Base-by-base conservation (phyloP, 2,113 vertebrate species). In the Mugil cephalus region DNA sequence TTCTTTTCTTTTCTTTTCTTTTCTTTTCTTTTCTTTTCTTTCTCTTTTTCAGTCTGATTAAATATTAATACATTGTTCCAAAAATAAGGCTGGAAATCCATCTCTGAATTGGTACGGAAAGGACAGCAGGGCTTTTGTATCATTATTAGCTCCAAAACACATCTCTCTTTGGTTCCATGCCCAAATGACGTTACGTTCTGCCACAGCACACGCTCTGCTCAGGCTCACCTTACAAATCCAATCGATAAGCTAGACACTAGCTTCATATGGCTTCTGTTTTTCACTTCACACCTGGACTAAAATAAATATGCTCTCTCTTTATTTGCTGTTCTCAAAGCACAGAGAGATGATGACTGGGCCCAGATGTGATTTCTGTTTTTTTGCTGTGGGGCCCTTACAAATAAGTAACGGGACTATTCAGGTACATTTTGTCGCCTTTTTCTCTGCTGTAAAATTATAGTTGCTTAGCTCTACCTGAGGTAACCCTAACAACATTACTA, bases 61-160 rank as follows among this genome's bases (percentile, higher is more conserved):
- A 93, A 92, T 88, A 93, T 93, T 87, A 72, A 93, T 89, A 60
- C 69, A 79, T 77, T 53, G 68, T 87, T 91, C 89, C 84, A 90
- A 90, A 90, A 91, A 92, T 91, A 88, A 74, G 61, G 70, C 67
- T 48, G 65, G 53, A 74, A 63, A 81, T 82, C 65, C 77, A 86
- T 90, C 83, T 84, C 64, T 83, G 75, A 80, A 83, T 78, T 77
- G 69, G 55, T 55, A 84, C n/a, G 68, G 60, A 84, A 83, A 69
- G 78, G 70, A 77, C 39, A 50, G 46, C n/a, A 14, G 2, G 58
- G 52, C 38, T 56, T 82, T 80, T 60, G 58, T 62, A 56, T 82
- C 55, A 12, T 75, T 59, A 67, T 66, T 64, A 70, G 42, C 67
- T 39, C 60, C 4, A 18, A 15, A 36, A 64, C 39, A 7, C 46